Evolutionary conservation across 2,797 vertebrate genomes (phyloP).

Genomic region (Sebastes reedi): DNA sequence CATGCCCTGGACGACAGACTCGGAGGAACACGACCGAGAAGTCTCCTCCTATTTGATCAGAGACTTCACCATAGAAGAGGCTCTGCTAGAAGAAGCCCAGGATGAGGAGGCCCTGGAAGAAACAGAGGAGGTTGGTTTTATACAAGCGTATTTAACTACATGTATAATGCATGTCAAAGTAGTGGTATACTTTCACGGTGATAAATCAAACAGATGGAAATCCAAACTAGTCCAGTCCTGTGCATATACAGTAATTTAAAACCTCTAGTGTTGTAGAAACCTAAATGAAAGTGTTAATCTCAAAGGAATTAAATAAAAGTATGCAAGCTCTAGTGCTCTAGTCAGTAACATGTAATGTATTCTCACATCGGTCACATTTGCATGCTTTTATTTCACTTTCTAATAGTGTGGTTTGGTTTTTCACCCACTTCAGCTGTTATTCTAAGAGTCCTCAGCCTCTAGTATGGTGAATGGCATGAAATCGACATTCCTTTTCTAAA

Average conservation of each 20-base stretch:
- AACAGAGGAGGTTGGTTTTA: slow-evolving; percentile 55
- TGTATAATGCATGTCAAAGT: neutral
- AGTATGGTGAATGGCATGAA: neutral
- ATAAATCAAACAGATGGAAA: neutral
- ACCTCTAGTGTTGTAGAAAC: neutral
- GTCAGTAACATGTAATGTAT: neutral
- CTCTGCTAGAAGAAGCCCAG: slow-evolving; percentile 8
- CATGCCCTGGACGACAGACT: slow-evolving; percentile 56
- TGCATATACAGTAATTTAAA: neutral
- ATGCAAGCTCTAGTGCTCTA: neutral
- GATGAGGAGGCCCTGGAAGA: slow-evolving; percentile 47
- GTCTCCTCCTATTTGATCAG: slow-evolving; percentile 14
- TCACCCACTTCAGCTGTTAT: neutral
- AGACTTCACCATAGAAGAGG: slow-evolving; percentile 60
- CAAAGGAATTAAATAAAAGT: neutral
- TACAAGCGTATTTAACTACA: neutral
- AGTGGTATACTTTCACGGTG: neutral
- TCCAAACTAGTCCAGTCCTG: neutral
- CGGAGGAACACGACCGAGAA: slow-evolving; percentile 57
- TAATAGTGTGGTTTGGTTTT: slow-evolving; percentile 5
- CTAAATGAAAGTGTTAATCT: neutral
- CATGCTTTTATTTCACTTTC: slow-evolving; percentile 16
- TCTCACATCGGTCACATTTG: neutral
- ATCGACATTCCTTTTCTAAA: neutral
- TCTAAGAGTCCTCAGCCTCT: neutral